Conservation (phyloP, 2,888 invertebrate species). For the Drosophila niveifrons region DNA sequence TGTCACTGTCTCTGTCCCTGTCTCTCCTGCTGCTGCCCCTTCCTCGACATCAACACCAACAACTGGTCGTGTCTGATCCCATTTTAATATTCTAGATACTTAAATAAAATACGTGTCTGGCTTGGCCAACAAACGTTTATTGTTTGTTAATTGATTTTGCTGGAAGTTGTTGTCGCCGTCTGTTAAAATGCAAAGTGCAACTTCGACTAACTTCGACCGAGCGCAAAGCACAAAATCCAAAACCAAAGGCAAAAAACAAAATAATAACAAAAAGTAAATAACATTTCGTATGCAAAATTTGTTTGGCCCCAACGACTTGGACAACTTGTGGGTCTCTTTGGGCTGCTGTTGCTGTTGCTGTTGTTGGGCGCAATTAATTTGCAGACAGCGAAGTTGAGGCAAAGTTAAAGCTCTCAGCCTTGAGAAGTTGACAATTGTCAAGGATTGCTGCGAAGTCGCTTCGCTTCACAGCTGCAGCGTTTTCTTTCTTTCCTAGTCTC, state of each 20-base stretch:
- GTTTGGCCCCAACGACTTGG: slow-evolving; percentile 58
- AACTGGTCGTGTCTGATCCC: slow-evolving; percentile 82
- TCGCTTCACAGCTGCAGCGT: slow-evolving; percentile 47
- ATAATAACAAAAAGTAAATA: slow-evolving; percentile 31
- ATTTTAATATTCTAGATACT: slow-evolving; percentile 86
- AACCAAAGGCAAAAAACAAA: slow-evolving; percentile 15
- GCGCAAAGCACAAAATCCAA: slow-evolving; percentile 33
- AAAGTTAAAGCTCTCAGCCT: slow-evolving; percentile 57
- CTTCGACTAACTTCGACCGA: slow-evolving; percentile 52
- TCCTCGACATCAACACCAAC: slow-evolving; percentile 5
- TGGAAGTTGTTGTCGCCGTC: slow-evolving; percentile 65
- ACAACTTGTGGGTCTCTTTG: slow-evolving; percentile 20
- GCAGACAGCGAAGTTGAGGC: slow-evolving; percentile 65
- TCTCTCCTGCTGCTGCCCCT: background rate
- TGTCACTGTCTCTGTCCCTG: slow-evolving; percentile 11
- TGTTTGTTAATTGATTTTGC: slow-evolving; percentile 83
- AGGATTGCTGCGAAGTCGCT: slow-evolving; percentile 61
- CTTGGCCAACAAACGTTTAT: slow-evolving; percentile 83
- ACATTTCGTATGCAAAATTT: slow-evolving; percentile 80
- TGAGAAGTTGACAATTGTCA: slow-evolving; percentile 77
- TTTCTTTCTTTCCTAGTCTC: background rate
- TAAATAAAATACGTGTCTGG: slow-evolving; percentile 85
- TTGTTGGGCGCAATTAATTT: slow-evolving; percentile 71
- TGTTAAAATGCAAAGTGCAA: slow-evolving; percentile 81
- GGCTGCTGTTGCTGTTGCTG: slow-evolving; percentile 8